phyloP scores from a whole-genome alignment of 2,113 vertebrate species.

The Ammodytes marinus region DNA sequence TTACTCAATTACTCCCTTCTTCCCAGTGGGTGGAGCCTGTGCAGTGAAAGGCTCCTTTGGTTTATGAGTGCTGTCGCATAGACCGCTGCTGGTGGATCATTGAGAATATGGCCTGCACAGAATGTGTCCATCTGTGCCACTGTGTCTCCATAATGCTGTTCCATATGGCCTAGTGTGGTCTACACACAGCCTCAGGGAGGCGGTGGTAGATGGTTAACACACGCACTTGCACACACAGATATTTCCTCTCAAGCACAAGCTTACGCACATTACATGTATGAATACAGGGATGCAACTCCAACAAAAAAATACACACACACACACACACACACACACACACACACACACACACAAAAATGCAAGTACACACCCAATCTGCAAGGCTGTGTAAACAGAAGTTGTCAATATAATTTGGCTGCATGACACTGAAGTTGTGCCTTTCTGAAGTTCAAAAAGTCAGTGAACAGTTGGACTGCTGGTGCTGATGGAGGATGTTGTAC shows the following conservation, averaged over 20 bases:
- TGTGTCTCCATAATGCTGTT: slow-evolving; percentile 70
- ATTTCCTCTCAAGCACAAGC: slow-evolving; percentile 11
- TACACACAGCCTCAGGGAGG: slow-evolving; percentile 61
- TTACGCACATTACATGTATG: slow-evolving; percentile 22
- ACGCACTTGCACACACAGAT: slow-evolving; percentile 17
- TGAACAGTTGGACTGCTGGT: slow-evolving; percentile 7
- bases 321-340: background rate
- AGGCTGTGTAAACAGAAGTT: slow-evolving; percentile 51
- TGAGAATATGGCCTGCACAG: slow-evolving; percentile 65
- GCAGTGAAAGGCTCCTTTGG: slow-evolving; percentile 25
- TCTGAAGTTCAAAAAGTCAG: slow-evolving; percentile 61
- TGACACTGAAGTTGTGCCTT: slow-evolving; percentile 29
- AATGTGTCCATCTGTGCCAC: slow-evolving; percentile 76
- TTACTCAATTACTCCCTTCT: background rate
- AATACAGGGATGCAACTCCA: background rate
- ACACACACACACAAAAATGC: slow-evolving; percentile 21
- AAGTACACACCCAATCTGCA: slow-evolving; percentile 25
- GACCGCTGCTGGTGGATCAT: slow-evolving; percentile 54
- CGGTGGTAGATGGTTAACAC: slow-evolving; percentile 36
- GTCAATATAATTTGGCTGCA: slow-evolving; percentile 47
- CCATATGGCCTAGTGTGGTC: slow-evolving; percentile 75
- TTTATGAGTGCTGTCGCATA: slow-evolving; percentile 35
- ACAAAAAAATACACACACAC: background rate
- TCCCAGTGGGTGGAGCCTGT: slow-evolving; percentile 22
- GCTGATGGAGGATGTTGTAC: slow-evolving; percentile 2